A percentile compares a stretch with the other conserved stretches of the same genome.
These are phyloP conservation scores for Chaenodraco wilsoni DNA, from an alignment of 2,797 vertebrate species.

Conservation along the genomic window DNA sequence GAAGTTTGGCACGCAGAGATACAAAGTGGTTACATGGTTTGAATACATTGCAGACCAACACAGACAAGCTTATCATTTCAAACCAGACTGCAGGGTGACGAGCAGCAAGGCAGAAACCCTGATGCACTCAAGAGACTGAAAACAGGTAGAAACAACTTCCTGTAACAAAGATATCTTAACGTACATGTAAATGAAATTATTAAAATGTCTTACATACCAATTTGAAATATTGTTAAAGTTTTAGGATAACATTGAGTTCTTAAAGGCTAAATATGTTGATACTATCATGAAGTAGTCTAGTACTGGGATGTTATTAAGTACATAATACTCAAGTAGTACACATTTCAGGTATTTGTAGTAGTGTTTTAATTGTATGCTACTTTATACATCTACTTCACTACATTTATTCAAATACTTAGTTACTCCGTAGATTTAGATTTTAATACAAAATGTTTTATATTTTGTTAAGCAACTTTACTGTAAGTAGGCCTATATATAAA, in stretches of 20 bases:
- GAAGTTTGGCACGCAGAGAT: neutral
- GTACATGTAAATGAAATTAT: neutral
- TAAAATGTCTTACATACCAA: neutral
- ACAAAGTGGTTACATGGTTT: neutral
- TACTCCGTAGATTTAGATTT: too few species aligned
- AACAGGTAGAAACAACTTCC: constrained; percentile 26
- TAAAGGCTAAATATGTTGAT: neutral
- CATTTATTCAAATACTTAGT: too few species aligned
- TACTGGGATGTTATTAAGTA: neutral
- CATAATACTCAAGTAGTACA: neutral
- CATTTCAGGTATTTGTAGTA: neutral
- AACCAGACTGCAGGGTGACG: constrained; percentile 31
- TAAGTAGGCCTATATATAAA: too few species aligned
- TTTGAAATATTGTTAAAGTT: neutral
- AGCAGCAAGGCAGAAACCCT: neutral
- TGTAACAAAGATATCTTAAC: too few species aligned
- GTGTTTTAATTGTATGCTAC: neutral
- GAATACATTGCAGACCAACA: neutral
- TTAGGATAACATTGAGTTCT: neutral
- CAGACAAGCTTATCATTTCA: constrained; percentile 38
- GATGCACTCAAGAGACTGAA: neutral
- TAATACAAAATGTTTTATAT: too few species aligned
- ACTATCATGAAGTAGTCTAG: neutral
- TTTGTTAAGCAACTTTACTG: too few species aligned
- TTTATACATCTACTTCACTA: neutral